Evolutionary conservation across 2,888 invertebrate genomes (phyloP), one percentile per base, ranked within the genome.

Genomic region (Venusia cambrica): DNA sequence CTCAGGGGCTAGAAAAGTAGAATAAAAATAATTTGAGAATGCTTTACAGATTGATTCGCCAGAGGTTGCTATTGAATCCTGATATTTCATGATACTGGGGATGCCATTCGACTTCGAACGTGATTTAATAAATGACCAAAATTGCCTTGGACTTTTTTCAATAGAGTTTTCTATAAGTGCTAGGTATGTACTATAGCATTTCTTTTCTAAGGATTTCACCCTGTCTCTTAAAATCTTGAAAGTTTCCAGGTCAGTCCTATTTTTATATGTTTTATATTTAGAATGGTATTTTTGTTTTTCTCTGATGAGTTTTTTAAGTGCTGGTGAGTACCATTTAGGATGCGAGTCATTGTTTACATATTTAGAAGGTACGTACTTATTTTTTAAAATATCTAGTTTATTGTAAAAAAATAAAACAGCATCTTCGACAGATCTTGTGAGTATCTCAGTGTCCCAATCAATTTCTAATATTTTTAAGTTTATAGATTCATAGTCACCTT

Each of bases 261-360:
- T 24, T n/a, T 5, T 5, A 7, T 24, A 24, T 1, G 2, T 14
- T n/a, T 25, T 25, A n/a, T 15, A 16, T 9, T 16, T 25, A 6
- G 5, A 15, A 9, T 6, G 4, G 4, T 9, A 25, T 3, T 25
- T 25, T 15, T 3, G 15, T 16, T 25, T 25, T 25, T 25, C 25
- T 16, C 15, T 25, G 1, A 25, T 5, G 3, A 16, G 2, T 10
- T 25, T 25, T 7, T 12, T 16, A n/a, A 25, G 9, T 9, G 28
- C 13, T 1, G 28, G n/a, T 5, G 28, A 13, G 3, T 28, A 28
- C 28, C 28, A 28, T 5, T 3, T 18, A 2, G 28, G 28, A 10
- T 16, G 19, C 2, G 18, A 12, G 4, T 10, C 8, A 19, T 2
- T 2, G 2, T 2, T 9, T 1, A 28, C 9, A 5, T 1, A 1